Percentiles rank a stretch among this genome's conserved stretches.
Evolutionary conservation across 2,113 vertebrate species (phyloP).

Genomic region (Crocuta crocuta): DNA sequence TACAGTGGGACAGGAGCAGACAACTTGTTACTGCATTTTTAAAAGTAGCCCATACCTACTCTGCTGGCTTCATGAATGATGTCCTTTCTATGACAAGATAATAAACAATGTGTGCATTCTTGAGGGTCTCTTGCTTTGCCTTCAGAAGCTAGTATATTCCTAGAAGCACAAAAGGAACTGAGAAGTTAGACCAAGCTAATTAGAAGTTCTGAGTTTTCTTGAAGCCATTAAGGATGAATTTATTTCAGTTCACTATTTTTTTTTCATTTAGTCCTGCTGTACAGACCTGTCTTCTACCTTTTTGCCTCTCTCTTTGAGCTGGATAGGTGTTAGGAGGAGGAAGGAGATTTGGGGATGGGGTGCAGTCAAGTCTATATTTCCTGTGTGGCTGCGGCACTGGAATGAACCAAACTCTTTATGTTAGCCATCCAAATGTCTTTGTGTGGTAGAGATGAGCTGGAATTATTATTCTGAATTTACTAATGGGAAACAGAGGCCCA

Average conservation of each 20-base stretch:
- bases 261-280: background rate
- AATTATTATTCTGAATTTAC: conserved; percentile 34
- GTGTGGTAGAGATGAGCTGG: conserved; percentile 24
- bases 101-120: background rate
- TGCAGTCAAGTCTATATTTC: background rate
- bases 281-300: background rate
- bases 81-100: background rate
- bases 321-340: background rate
- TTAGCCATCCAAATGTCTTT: background rate
- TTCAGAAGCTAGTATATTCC: background rate
- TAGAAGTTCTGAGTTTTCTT: background rate
- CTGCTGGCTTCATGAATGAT: background rate
- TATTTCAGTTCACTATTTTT: background rate
- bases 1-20: background rate
- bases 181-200: background rate
- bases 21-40: background rate
- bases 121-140: background rate
- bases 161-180: background rate
- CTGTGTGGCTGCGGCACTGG: background rate
- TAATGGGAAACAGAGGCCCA: conserved; percentile 56
- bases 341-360: background rate
- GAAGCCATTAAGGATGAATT: background rate
- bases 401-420: background rate
- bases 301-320: background rate
- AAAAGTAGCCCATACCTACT: background rate